Evolutionary conservation across 2,888 invertebrate species (phyloP), one percentile per base, ranked within the genome.

Genomic region (Isoperla grammatica): DNA sequence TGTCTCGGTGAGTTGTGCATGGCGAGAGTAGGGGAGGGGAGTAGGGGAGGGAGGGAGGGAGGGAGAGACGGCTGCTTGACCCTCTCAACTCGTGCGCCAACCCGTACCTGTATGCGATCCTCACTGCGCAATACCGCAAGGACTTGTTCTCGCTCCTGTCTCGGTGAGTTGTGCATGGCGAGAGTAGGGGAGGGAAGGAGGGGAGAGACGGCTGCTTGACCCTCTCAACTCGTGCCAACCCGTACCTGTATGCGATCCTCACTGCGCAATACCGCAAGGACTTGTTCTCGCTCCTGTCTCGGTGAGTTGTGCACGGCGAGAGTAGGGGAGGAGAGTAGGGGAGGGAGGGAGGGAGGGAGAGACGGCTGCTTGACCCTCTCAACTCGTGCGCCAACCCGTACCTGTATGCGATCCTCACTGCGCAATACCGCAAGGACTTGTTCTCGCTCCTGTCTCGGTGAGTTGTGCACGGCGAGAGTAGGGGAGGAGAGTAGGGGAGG

Each of bases 301-400:
- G 85, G 77, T 88, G 76, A 67, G 79, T 73, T 72, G n/a, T n/a
- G n/a, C n/a, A n/a, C n/a, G n/a, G n/a, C n/a, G n/a, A n/a, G n/a
- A n/a, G n/a, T n/a, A n/a, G n/a, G n/a, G n/a, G n/a, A n/a, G n/a
- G n/a, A n/a, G n/a, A n/a, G n/a, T n/a, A n/a, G n/a, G n/a, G n/a
- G n/a, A n/a, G n/a, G n/a, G n/a, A n/a, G n/a, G 17, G 61, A 81
- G 81, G 68, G 77, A 79, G 65, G 81, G 81, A n/a, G n/a, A n/a
- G n/a, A n/a, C n/a, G n/a, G n/a, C n/a, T n/a, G n/a, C n/a, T 42
- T n/a, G 13, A 94, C 71, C 95, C 95, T 0, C 75, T 95, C 62
- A 95, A 95, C 74, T 89, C 93, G 0, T 93, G 92, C 71, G 91
- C 94, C 40, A 94, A 95, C 76, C 95, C 95, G 0, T 94, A 93